These are phyloP conservation scores for Muntiacus muntjak DNA, from an alignment of 2,113 vertebrate species.

Conservation along the genomic window DNA sequence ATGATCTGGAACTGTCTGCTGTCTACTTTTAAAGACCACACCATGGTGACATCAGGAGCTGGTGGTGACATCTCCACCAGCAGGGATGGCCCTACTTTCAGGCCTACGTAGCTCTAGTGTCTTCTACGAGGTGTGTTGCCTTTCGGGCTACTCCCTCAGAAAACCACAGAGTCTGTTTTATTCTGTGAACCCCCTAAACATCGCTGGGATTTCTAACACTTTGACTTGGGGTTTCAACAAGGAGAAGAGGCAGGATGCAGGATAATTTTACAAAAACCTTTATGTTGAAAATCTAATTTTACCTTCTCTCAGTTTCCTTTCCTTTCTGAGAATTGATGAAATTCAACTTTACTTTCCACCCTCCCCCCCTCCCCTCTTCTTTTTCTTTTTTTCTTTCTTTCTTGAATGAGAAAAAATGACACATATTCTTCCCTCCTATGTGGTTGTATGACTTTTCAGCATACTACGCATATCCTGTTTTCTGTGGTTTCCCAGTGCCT, in stretches of 20 bases:
- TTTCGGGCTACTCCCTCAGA: not conserved
- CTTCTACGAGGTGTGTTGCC: not conserved
- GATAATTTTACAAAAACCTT: not conserved
- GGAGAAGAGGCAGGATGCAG: not conserved
- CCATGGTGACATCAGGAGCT: not conserved
- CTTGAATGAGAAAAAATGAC: not conserved
- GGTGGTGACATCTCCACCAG: not conserved
- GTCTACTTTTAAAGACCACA: not conserved
- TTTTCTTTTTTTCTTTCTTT: not conserved
- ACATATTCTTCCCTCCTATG: not conserved
- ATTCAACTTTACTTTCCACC: not conserved
- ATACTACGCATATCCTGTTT: not conserved
- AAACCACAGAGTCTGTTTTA: not conserved
- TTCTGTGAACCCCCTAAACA: not conserved
- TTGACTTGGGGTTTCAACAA: not conserved
- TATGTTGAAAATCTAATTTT: not conserved
- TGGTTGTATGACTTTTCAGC: not conserved
- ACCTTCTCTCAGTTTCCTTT: not conserved
- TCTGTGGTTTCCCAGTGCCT: not conserved
- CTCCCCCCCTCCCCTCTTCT: fast-evolving
- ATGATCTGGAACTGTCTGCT: not conserved
- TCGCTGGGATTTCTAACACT: not conserved
- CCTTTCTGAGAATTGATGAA: not conserved
- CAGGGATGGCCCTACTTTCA: not conserved
- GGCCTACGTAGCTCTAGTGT: too few relatives aligned